Base-by-base conservation (phyloP, 1,140 invertebrate species). In the Neodiprion fabricii region DNA sequence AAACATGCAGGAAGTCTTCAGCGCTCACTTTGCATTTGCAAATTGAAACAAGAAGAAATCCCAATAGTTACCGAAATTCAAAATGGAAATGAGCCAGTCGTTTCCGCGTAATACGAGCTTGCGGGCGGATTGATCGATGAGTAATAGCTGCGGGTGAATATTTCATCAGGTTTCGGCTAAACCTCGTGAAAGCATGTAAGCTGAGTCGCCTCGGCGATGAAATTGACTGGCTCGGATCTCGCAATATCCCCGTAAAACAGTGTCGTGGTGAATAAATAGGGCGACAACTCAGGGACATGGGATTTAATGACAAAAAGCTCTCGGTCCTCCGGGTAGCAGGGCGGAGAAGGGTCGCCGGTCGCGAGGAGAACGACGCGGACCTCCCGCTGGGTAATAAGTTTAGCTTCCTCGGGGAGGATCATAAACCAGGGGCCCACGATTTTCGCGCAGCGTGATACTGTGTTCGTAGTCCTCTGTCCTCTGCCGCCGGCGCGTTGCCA, bases 351-450 rank as follows among this genome's bases (percentile, higher is more conserved):
- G 77, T 75, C 79, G 72, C 78, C 66, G 70, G 74, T 75, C 53
- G n/a, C 53, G 53, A 61, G 53, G 53, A 61, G 11, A 61, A 61
- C 53, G 53, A 61, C 53, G 53, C 12, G 50, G 66, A 77, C 79
- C 79, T 79, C 86, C 85, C 79, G 83, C 79, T 72, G 85, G 74
- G 85, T 86, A 87, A 87, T 86, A 86, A 86, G 85, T 87, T 87
- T 87, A 86, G 86, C 85, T 86, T 85, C 85, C 80, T 81, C 81
- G 83, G 81, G 77, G 82, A 85, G 83, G 84, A 84, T 80, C 85
- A 85, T 87, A 87, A 86, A 86, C 83, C 82, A 83, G 78, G 53
- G 11, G 11, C 3, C 53, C n/a, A 61, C 75, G 78, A 78, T 80
- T 79, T 76, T 83, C 11, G 53, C 83, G 76, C 86, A 85, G 85